These are phyloP conservation scores for Mesorhabditis sp. DNA, from an alignment of 2,888 invertebrate species.

Conservation along the genomic window DNA sequence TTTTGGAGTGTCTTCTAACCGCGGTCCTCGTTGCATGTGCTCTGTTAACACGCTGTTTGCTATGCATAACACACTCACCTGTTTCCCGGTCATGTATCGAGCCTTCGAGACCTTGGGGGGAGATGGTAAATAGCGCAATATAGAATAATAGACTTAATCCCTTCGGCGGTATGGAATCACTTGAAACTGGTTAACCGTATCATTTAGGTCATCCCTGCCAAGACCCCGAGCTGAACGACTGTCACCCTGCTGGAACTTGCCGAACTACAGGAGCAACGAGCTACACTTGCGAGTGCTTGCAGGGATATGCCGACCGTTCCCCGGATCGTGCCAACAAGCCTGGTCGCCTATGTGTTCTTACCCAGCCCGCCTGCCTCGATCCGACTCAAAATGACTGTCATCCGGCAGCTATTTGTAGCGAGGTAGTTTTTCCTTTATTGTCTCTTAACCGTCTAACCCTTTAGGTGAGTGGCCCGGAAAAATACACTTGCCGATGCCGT, in stretches of 20 bases:
- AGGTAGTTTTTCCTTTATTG: constrained; percentile 15
- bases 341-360: constrained; percentile 42
- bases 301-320: constrained; percentile 50
- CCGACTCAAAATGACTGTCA: constrained; percentile 55
- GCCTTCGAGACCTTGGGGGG: too few species aligned
- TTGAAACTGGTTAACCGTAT: background rate
- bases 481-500: constrained; percentile 80
- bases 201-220: constrained; percentile 53
- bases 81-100: too few species aligned
- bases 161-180: too few species aligned
- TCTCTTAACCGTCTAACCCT: constrained; percentile 69
- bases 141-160: too few species aligned
- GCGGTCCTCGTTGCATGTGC: background rate
- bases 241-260: constrained; percentile 53
- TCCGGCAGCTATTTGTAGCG: constrained; percentile 54
- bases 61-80: too few species aligned
- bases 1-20: background rate
- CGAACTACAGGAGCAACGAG: constrained; percentile 47
- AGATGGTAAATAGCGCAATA: too few species aligned
- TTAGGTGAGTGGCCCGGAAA: constrained; percentile 21
- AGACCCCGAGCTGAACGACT: constrained; percentile 55
- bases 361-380: constrained; percentile 55
- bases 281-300: constrained; percentile 57
- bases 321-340: constrained; percentile 45
- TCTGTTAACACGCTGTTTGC: background rate